Base-by-base conservation (phyloP, 2,888 invertebrate species). In the Lasioglossum zephyrum region DNA sequence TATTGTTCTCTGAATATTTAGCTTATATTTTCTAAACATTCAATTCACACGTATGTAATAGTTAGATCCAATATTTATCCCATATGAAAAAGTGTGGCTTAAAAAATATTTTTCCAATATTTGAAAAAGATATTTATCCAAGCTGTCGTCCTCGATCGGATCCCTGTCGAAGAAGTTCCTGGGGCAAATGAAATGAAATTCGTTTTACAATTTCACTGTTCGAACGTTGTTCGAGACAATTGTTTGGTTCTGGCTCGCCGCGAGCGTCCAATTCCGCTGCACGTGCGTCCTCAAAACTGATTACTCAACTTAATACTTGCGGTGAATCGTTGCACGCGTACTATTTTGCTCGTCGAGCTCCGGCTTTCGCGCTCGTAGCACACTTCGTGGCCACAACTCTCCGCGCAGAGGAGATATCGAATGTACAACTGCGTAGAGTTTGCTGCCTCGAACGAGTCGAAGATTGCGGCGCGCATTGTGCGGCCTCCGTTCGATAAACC, bases 401-500 rank as follows among this genome's bases (percentile, higher is more conserved):
- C 57, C 47, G n/a, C 49, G 77, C 73, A n/a, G 4, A 18, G 41
- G 44, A 77, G 89, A 86, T 89, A 89, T 89, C 84, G 73, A 81
- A 82, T 89, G 86, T 74, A 73, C 86, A 77, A 81, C 57, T 76
- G 77, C 70, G 70, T 41, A 5, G 70, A 41, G 70, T 9, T 9
- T 36, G 66, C 11, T 44, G 31, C 39, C 41, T 13, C 49, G 57
- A 66, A 26, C 70, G 49, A 73, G 85, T 77, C 41, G 79, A 77
- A 75, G 82, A 82, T 84, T 82, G 89, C 69, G 87, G 87, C 78
- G 87, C 78, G 83, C 87, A 79, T 84, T 77, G 84, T 73, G 78
- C 78, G 87, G 82, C 84, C 84, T 79, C 66, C 78, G 70, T 78
- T 79, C 85, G 80, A 87, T 82, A 88, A 89, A 82, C 75, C 80